phyloP scores from a whole-genome alignment of 64 coral and sea anemone genomes.

The Anthopleura sola region DNA sequence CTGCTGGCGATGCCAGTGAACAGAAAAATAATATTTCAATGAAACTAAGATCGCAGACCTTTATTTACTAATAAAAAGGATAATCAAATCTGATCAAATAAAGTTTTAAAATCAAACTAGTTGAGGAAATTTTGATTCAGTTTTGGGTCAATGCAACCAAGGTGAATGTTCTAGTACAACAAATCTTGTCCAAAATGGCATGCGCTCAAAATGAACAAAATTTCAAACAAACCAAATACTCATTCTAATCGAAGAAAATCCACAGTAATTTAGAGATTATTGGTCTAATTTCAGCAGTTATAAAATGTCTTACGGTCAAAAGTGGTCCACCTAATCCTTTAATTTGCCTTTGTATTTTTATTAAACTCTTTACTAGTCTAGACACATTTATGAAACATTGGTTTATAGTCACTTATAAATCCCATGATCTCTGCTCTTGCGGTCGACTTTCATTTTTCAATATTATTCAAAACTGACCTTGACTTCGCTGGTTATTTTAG shows the following conservation, averaged over 20 bases:
- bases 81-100: too few species aligned
- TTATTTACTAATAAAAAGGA: too few species aligned
- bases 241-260: not conserved
- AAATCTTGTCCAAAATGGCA: too few species aligned
- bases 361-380: not conserved
- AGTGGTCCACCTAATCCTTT: not conserved
- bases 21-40: too few species aligned
- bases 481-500: not conserved
- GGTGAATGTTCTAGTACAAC: too few species aligned
- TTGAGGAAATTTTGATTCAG: too few species aligned
- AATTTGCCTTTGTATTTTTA: not conserved
- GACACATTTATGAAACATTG: not conserved
- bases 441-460: not conserved
- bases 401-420: not conserved
- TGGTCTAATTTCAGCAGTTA: not conserved
- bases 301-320: not conserved
- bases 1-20: too few species aligned
- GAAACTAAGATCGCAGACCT: too few species aligned
- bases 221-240: too few species aligned
- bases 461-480: not conserved
- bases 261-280: not conserved
- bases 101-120: too few species aligned
- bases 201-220: too few species aligned
- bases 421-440: not conserved
- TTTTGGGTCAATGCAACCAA: too few species aligned